These are phyloP conservation scores for Cliona cf. orientalis DNA, from an alignment of 37 sponge, comb jelly and placozoan genomes.

Conservation along the genomic window DNA sequence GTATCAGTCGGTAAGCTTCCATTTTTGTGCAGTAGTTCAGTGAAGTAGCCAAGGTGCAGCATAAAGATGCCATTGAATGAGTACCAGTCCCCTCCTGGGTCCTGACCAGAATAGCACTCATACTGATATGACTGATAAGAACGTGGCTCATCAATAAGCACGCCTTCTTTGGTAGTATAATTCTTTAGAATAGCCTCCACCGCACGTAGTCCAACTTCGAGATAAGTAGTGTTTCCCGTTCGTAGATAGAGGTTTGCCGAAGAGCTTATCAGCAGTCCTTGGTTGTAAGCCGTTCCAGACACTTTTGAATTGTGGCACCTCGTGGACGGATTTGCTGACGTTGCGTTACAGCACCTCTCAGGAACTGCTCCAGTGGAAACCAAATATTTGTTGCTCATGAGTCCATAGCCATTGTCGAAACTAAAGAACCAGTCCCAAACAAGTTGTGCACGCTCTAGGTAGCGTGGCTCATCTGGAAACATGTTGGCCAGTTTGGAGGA, in stretches of 20 bases:
- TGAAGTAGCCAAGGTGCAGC: constrained; percentile 42
- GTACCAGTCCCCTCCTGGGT: constrained; percentile 54
- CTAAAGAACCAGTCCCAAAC: constrained; percentile 47
- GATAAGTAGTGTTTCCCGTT: constrained; percentile 31
- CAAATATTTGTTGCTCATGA: constrained; percentile 29
- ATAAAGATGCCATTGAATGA: constrained; percentile 51
- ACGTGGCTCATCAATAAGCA: constrained; percentile 24
- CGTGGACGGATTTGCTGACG: neutral
- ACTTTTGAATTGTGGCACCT: neutral
- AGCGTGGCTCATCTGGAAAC: constrained; percentile 10
- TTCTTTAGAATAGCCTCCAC: constrained; percentile 38
- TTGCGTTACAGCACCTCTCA: constrained; percentile 16
- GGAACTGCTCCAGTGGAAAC: constrained; percentile 43
- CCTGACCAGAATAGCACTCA: neutral
- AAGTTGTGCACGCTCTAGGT: neutral
- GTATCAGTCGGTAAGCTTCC: neutral
- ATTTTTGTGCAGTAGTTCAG: constrained; percentile 5
- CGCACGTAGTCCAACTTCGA: constrained; percentile 24
- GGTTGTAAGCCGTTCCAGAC: constrained; percentile 47
- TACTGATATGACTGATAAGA: constrained; percentile 11
- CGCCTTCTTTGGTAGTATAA: constrained; percentile 33
- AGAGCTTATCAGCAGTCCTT: constrained; percentile 40
- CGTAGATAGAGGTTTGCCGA: constrained; percentile 30
- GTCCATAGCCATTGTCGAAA: constrained; percentile 38
- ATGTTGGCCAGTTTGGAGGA: constrained; percentile 12